Conservation (phyloP, 2,888 invertebrate species). For the Dusona sp. region DNA sequence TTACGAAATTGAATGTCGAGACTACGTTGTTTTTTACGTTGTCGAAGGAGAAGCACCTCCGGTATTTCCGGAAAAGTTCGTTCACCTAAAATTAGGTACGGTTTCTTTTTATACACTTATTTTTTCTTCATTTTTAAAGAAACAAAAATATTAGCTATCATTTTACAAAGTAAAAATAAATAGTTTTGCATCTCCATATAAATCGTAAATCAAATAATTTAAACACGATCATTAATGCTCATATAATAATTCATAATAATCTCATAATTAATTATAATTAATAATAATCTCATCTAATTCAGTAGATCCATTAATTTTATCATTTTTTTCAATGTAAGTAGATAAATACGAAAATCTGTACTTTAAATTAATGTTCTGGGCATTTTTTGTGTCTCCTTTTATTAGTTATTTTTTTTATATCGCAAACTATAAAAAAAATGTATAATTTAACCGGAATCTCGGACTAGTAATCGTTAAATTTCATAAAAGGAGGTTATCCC, state of each 20-base stretch:
- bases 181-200: not conserved
- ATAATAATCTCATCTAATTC: no score
- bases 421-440: not conserved
- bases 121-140: not conserved
- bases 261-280: no score
- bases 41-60: constrained; percentile 74
- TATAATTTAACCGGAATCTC: no score
- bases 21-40: constrained; percentile 83
- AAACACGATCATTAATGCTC: no score
- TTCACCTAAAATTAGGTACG: constrained; percentile 54
- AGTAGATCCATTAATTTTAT: no score
- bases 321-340: no score
- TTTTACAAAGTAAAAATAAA: not conserved
- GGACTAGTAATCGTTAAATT: no score
- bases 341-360: no score
- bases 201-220: not conserved
- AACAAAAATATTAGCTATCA: not conserved
- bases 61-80: constrained; percentile 47
- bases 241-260: no score
- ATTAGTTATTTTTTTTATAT: not conserved
- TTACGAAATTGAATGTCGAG: constrained; percentile 80
- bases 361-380: no score
- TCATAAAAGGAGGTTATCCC: not conserved
- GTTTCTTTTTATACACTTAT: not conserved
- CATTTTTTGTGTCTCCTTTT: not conserved